Percentiles rank a stretch among this genome's conserved stretches.
phyloP scores from a whole-genome alignment of 2,113 vertebrate species.

The Pachycephala philippinensis region DNA sequence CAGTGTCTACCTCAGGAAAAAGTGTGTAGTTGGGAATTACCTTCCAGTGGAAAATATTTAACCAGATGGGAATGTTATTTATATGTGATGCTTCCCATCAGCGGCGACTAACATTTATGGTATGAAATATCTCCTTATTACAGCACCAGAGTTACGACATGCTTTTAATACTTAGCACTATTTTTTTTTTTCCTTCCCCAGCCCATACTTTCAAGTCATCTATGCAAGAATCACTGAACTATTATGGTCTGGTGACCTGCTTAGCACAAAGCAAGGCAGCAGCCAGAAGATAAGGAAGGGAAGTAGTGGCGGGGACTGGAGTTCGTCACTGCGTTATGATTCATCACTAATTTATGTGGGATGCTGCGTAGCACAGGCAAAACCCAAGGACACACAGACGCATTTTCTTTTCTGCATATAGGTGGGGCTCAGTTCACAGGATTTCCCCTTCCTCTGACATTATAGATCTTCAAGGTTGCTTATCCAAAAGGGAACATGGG shows the following conservation, averaged over 20 bases:
- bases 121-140: neutral
- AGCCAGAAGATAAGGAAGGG: conserved; percentile 28
- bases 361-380: neutral
- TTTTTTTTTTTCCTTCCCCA: neutral
- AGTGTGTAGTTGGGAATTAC: neutral
- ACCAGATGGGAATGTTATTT: conserved; percentile 1
- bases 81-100: neutral
- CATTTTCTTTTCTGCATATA: neutral
- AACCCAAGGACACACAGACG: neutral
- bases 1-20: neutral
- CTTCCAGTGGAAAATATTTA: neutral
- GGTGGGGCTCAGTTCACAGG: conserved; percentile 31
- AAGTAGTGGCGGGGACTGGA: neutral
- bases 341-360: conserved; percentile 21
- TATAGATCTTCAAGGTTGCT: neutral
- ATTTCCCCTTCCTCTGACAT: conserved; percentile 18
- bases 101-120: neutral
- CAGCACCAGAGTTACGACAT: neutral
- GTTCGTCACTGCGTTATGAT: neutral
- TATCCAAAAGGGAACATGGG: rapidly evolving
- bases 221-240: neutral
- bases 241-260: neutral
- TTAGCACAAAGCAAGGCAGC: neutral
- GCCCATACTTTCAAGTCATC: neutral
- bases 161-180: neutral